phyloP scores from a whole-genome alignment of 37 sponge, comb jelly and placozoan genomes.

The Chondrilla cf. caribensis region DNA sequence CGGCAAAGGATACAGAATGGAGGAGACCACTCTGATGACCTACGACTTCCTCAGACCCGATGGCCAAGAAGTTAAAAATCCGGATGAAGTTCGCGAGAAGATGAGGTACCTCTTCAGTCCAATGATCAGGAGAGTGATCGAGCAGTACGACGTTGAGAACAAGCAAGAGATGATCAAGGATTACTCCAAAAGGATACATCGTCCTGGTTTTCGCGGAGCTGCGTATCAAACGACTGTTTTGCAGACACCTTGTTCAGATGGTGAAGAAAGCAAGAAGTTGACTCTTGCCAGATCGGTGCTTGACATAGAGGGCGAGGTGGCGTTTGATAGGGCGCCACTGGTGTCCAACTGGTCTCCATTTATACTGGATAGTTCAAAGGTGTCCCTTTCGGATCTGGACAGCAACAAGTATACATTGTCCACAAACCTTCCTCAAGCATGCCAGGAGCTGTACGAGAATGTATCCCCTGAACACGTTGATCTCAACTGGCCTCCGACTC shows the following conservation, averaged over 20 bases:
- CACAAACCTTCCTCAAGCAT: constrained; percentile 56
- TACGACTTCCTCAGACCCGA: constrained; percentile 24
- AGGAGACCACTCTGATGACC: constrained; percentile 47
- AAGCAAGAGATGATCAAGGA: not conserved
- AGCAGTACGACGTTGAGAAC: constrained; percentile 30
- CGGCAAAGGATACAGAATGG: constrained; percentile 73
- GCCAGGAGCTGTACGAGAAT: constrained; percentile 54
- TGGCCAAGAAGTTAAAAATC: not conserved
- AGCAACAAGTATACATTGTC: constrained; percentile 41
- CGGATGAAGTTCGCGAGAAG: constrained; percentile 7
- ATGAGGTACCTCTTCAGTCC: constrained; percentile 41
- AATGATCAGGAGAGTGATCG: not conserved
- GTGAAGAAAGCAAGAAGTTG: not conserved
- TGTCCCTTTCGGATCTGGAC: constrained; percentile 46
- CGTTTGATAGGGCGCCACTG: constrained; percentile 31
- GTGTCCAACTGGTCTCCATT: constrained; percentile 41
- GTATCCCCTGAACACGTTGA: constrained; percentile 32
- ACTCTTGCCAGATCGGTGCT: constrained; percentile 3
- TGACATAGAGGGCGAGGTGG: constrained; percentile 42
- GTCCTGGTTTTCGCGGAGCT: not conserved
- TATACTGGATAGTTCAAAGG: constrained; percentile 46
- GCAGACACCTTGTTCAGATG: not conserved
- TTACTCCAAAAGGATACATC: not conserved
- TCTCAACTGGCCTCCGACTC: constrained; percentile 43
- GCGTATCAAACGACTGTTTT: not conserved